Evolutionary conservation across 2,888 invertebrate species (phyloP).

Genomic region (Tetragnatha montana): DNA sequence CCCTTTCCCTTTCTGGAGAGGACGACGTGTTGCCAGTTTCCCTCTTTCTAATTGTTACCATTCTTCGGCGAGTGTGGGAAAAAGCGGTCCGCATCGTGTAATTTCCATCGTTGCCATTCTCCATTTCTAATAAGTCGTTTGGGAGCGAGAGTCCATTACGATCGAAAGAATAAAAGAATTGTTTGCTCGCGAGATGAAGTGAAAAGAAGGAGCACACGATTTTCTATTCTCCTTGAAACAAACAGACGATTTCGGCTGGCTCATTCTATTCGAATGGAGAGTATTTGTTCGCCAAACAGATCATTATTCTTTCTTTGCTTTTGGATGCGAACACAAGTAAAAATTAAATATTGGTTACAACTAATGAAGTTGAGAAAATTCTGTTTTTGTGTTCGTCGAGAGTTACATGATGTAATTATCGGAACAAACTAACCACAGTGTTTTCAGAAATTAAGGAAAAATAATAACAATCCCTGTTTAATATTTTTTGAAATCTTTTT

Average conservation of each 20-base stretch:
- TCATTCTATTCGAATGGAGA: background rate
- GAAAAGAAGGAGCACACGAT: background rate
- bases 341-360: background rate
- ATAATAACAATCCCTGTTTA: too few species aligned
- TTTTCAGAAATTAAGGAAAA: background rate
- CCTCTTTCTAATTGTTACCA: background rate
- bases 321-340: background rate
- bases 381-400: background rate
- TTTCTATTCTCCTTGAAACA: background rate
- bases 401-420: background rate
- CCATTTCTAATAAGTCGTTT: background rate
- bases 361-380: background rate
- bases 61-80: conserved; percentile 1
- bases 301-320: background rate
- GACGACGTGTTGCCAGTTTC: background rate
- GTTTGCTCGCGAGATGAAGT: background rate
- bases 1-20: background rate
- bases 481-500: background rate
- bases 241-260: background rate
- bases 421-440: background rate
- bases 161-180: background rate
- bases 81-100: background rate
- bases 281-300: background rate
- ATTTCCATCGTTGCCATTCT: conserved; percentile 1
- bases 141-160: conserved; percentile 1